Conservation (phyloP, 2,888 invertebrate genomes). For the Lathronympha strigana region DNA sequence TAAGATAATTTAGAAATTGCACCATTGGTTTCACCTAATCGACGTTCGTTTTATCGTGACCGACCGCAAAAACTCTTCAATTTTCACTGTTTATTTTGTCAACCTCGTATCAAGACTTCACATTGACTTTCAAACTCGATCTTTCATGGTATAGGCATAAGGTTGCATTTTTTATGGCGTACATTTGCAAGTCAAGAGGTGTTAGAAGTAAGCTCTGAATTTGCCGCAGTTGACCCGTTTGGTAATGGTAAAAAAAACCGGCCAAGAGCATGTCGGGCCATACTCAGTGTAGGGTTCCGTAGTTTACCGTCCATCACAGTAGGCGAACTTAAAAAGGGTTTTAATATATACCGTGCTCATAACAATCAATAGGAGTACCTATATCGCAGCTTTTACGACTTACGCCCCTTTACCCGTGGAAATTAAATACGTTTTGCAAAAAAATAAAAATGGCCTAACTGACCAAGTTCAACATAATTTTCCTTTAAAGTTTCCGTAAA, state of each 20-base stretch:
- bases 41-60: constrained; percentile 42
- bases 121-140: neutral
- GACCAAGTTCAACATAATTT: too few species aligned
- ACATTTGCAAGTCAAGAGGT: neutral
- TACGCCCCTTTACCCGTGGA: too few species aligned
- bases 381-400: too few species aligned
- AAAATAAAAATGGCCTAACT: too few species aligned
- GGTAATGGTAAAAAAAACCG: constrained; percentile 18
- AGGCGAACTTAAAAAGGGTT: too few species aligned
- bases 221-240: constrained; percentile 23
- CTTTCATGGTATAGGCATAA: neutral
- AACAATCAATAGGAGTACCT: too few species aligned
- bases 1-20: constrained; percentile 29
- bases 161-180: neutral
- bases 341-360: too few species aligned
- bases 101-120: constrained; percentile 1
- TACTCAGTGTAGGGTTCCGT: too few species aligned
- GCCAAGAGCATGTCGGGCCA: too few species aligned
- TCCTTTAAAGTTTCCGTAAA: too few species aligned
- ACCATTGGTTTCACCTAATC: constrained; percentile 47
- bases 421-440: too few species aligned
- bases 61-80: constrained; percentile 50
- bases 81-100: constrained; percentile 41
- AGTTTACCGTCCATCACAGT: too few species aligned
- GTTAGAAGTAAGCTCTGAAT: neutral